phyloP scores from a whole-genome alignment of 1,140 invertebrate species.

The Drosophila eugracilis region DNA sequence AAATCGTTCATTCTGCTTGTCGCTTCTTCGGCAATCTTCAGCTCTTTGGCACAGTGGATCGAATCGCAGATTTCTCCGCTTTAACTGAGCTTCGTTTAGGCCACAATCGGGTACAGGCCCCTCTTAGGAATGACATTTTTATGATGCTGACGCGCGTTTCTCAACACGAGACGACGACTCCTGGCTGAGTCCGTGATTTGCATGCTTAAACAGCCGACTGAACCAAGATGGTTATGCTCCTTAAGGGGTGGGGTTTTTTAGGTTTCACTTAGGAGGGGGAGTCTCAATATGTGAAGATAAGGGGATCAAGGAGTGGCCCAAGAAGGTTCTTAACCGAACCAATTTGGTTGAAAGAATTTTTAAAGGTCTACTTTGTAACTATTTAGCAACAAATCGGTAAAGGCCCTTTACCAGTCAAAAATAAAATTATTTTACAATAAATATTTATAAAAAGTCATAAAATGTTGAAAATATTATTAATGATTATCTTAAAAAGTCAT shows the following conservation, averaged over 20 bases:
- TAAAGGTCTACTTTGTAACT: background rate
- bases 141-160: slow-evolving; percentile 80
- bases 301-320: slow-evolving; percentile 6
- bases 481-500: too few relatives aligned
- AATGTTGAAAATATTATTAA: too few relatives aligned
- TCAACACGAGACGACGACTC: slow-evolving; percentile 60
- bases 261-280: background rate
- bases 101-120: slow-evolving; percentile 3
- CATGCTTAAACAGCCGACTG: slow-evolving; percentile 70
- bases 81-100: background rate
- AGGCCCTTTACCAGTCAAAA: too few relatives aligned
- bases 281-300: too few relatives aligned
- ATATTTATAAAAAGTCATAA: too few relatives aligned
- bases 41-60: slow-evolving; percentile 58
- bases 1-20: slow-evolving; percentile 79
- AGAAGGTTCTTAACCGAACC: slow-evolving; percentile 14
- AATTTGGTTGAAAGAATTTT: background rate
- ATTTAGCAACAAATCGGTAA: background rate
- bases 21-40: slow-evolving; percentile 7
- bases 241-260: background rate
- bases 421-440: too few relatives aligned
- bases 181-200: slow-evolving; percentile 64
- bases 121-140: slow-evolving; percentile 76
- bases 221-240: slow-evolving; percentile 32
- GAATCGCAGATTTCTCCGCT: slow-evolving; percentile 12